phyloP scores from a whole-genome alignment of 2,888 invertebrate species.

The Drosophila nr. medialis region DNA sequence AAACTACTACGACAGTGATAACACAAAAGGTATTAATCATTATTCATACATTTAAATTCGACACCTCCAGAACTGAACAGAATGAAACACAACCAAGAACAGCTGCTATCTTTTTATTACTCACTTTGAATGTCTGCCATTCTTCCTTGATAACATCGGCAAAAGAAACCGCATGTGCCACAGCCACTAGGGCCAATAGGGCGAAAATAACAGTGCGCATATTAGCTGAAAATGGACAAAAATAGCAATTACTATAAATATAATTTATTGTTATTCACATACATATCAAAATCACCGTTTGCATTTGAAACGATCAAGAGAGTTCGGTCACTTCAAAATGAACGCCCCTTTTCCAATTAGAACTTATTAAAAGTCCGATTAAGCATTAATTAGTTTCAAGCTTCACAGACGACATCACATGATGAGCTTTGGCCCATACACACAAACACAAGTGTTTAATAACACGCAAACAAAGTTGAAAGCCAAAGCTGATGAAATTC shows the following conservation, averaged over 20 bases:
- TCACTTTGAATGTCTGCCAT: conserved; percentile 92
- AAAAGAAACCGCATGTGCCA: conserved; percentile 89
- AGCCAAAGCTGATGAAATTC: conserved; percentile 43
- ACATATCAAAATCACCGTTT: neutral
- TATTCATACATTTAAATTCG: conserved; percentile 5
- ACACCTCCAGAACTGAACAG: conserved; percentile 20
- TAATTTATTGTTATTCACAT: neutral
- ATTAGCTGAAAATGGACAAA: conserved; percentile 36
- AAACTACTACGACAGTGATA: conserved; percentile 10
- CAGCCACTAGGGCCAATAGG: conserved; percentile 84
- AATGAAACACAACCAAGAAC: conserved; percentile 14
- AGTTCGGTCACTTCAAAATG: neutral
- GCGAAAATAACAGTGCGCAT: conserved; percentile 72
- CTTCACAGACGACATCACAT: conserved; percentile 38
- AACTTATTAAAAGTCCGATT: neutral
- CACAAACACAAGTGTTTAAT: conserved; percentile 9
- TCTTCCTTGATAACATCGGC: conserved; percentile 90
- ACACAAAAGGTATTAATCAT: conserved; percentile 41
- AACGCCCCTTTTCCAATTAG: neutral
- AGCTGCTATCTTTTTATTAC: conserved; percentile 35
- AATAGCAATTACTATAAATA: neutral
- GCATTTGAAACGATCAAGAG: neutral
- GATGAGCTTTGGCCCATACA: conserved; percentile 37
- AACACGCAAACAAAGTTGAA: conserved; percentile 15
- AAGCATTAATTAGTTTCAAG: conserved; percentile 24